Evolutionary conservation across 1,140 invertebrate genomes (phyloP).

Genomic region (Aculops lycopersici): DNA sequence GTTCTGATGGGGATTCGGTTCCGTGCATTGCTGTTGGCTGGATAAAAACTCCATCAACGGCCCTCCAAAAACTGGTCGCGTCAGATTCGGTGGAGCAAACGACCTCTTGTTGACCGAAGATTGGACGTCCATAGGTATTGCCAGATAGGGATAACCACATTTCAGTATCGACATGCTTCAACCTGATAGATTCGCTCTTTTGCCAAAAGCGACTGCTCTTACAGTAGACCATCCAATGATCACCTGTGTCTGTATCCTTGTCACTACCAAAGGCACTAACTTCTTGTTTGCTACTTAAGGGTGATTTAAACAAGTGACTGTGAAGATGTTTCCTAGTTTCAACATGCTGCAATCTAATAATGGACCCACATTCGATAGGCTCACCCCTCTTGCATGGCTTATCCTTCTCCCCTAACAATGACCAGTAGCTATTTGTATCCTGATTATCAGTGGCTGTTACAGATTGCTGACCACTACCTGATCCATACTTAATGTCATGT

Average conservation of each 20-base stretch:
- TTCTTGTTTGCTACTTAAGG: conserved; percentile 73
- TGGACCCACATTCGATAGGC: conserved; percentile 55
- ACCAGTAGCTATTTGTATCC: conserved; percentile 90
- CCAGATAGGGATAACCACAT: conserved; percentile 38
- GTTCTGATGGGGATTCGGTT: no score
- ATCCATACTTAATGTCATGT: conserved; percentile 94
- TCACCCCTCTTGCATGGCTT: conserved; percentile 23
- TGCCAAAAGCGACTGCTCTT: conserved; percentile 54
- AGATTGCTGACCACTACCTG: conserved; percentile 89
- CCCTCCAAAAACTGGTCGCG: conserved; percentile 45
- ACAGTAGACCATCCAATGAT: conserved; percentile 78
- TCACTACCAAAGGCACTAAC: conserved; percentile 82
- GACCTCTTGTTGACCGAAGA: conserved; percentile 56
- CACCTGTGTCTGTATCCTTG: conserved; percentile 57
- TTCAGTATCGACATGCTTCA: conserved; percentile 28
- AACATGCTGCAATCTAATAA: conserved; percentile 54
- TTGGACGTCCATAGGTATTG: conserved; percentile 48
- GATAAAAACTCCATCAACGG: conserved; percentile 60
- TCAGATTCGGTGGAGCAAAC: conserved; percentile 31
- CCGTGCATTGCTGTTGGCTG: conserved; percentile 44
- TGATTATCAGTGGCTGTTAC: conserved; percentile 63
- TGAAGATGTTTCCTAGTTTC: conserved; percentile 72
- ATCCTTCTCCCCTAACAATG: conserved; percentile 34
- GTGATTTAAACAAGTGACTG: conserved; percentile 74
- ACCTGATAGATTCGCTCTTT: conserved; percentile 29